Base-by-base conservation (phyloP, 2,888 invertebrate species). In the Luffia ferchaultella region DNA sequence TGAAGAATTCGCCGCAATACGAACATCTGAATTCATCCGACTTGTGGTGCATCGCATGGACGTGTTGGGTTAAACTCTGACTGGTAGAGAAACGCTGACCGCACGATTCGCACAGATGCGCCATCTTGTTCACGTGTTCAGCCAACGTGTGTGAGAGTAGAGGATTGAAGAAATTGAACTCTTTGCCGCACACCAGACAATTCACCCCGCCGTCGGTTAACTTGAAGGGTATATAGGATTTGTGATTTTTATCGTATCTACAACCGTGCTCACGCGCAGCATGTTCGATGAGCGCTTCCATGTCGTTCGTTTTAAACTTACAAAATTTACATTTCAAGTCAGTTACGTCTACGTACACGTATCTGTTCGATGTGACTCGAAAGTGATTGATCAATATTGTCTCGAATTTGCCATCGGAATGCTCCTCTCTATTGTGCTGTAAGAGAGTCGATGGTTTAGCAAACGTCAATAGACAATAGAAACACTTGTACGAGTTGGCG, bases 21-120 rank as follows among this genome's bases (percentile, higher is more conserved):
- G 54, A 53, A 19, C 42, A 49, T 15, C 46, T 51, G 3, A 12
- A 30, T 16, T 18, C 40, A 15, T 49, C 52, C 18, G 50, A 49
- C 20, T 72, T 67, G 61, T 74, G 74, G 52, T 71, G 70, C 65
- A 70, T 64, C 73, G 20, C 20, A n/a, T 73, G 70, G 57, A 70
- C 65, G 72, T 20, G 16, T 17, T 73, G 70, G 57, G 74, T 74
- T 56, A n/a, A n/a, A n/a, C n/a, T n/a, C n/a, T n/a, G n/a, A n/a
- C n/a, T n/a, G n/a, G n/a, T n/a, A 30, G 12, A 30, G 12, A 30
- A 30, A 30, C 30, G 12, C 30, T 30, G 3, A 30, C 30, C 30
- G 12, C 30, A 30, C 5, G 12, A 30, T 7, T 30, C 30, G 30
- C 30, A 30, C 12, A 30, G 30, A 30, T 30, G 30, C 30, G 30